A percentile compares a stretch with the other conserved stretches of the same genome.
These are phyloP conservation scores for Apotomis betuletana DNA, from an alignment of 2,888 invertebrate species.

Conservation along the genomic window DNA sequence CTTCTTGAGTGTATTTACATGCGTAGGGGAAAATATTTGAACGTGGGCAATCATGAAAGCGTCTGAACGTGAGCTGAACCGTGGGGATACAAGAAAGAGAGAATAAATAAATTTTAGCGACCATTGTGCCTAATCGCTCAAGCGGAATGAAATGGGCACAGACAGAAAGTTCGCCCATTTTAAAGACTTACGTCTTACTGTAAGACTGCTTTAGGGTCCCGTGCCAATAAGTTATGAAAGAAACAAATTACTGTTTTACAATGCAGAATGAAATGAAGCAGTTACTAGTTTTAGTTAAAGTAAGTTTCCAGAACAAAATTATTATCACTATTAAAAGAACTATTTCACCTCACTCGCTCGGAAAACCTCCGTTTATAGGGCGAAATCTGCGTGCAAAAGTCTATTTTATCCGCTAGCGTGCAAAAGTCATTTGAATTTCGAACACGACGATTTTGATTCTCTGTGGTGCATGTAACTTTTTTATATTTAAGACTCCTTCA, in stretches of 20 bases:
- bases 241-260: not conserved
- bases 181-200: constrained; percentile 42
- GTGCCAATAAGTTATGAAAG: not conserved
- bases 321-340: no score
- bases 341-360: no score
- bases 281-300: no score
- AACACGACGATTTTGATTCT: no score
- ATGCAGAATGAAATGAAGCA: no score
- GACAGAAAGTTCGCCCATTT: constrained; percentile 46
- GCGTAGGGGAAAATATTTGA: constrained; percentile 59
- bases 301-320: no score
- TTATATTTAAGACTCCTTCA: no score
- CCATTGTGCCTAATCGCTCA: constrained; percentile 49
- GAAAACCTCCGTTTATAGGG: no score
- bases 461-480: no score
- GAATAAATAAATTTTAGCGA: constrained; percentile 52
- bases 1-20: constrained; percentile 61
- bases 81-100: constrained; percentile 45
- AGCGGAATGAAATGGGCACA: constrained; percentile 47
- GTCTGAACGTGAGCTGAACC: constrained; percentile 54
- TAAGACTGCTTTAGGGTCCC: not conserved
- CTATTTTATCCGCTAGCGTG: no score
- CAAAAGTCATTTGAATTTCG: no score
- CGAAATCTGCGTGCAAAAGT: no score
- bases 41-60: constrained; percentile 55